Evolutionary conservation across 2,888 invertebrate genomes (phyloP).

Genomic region (Aspidapion aeneum): DNA sequence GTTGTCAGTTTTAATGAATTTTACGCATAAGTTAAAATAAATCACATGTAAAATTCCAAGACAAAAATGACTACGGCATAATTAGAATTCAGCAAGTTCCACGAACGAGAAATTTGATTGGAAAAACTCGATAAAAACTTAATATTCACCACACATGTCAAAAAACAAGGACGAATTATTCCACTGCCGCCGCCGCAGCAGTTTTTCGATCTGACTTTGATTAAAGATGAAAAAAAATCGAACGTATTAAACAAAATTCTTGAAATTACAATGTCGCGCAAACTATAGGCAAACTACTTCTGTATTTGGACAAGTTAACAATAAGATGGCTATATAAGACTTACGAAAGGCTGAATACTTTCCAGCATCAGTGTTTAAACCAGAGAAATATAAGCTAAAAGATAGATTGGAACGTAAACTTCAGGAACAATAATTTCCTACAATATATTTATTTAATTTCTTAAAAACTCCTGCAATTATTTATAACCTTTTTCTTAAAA

Average conservation of each 20-base stretch:
- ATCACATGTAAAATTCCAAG: no score
- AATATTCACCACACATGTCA: background rate
- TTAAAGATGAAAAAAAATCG: constrained; percentile 13
- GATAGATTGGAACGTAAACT: no score
- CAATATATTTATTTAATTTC: no score
- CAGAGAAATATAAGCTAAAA: no score
- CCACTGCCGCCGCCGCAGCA: background rate
- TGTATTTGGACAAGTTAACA: constrained; percentile 36
- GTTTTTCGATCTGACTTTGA: background rate
- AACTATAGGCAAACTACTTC: constrained; percentile 35
- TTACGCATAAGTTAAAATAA: no score
- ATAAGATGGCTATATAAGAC: constrained; percentile 25
- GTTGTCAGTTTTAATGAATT: no score
- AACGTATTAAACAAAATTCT: constrained; percentile 29
- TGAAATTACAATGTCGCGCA: constrained; percentile 31
- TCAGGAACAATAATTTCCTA: no score
- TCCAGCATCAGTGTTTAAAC: background rate
- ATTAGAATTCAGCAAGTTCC: no score
- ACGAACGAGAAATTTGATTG: background rate
- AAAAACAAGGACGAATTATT: background rate
- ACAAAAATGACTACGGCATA: no score
- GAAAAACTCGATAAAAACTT: background rate
- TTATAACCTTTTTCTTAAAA: no score
- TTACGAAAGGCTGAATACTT: background rate
- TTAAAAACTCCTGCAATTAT: no score